Conservation (phyloP, 2,888 invertebrate species). For the Lepeophtheirus nordmannii region DNA sequence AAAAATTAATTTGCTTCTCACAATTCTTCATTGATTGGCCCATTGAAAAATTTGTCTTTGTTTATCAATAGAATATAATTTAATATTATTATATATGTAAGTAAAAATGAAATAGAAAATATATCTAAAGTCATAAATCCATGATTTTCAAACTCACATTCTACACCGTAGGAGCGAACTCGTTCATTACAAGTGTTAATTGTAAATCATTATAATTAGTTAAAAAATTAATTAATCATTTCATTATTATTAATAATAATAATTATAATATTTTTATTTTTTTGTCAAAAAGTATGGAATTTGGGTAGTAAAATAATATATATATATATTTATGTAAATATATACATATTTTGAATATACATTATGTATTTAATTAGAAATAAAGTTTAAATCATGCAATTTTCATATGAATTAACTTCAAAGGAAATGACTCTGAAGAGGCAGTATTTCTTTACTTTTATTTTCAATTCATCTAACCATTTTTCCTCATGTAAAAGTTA, state of each 20-base stretch:
- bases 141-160: no score
- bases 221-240: slow-evolving; percentile 1
- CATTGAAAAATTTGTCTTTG: no score
- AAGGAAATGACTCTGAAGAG: background rate
- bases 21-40: no score
- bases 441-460: background rate
- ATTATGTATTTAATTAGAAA: no score
- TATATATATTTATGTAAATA: background rate
- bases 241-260: background rate
- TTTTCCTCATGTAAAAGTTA: background rate
- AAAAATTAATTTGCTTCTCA: no score
- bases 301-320: background rate
- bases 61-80: no score
- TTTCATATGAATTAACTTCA: background rate
- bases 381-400: no score
- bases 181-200: background rate
- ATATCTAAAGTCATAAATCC: no score
- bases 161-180: slow-evolving; percentile 3
- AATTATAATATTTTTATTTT: background rate
- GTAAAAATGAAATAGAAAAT: no score
- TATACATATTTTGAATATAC: no score
- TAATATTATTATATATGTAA: no score
- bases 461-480: background rate
- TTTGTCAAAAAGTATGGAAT: background rate
- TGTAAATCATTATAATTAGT: background rate